phyloP scores from a whole-genome alignment of 2,888 invertebrate species.

The Melinopterus prodromus region DNA sequence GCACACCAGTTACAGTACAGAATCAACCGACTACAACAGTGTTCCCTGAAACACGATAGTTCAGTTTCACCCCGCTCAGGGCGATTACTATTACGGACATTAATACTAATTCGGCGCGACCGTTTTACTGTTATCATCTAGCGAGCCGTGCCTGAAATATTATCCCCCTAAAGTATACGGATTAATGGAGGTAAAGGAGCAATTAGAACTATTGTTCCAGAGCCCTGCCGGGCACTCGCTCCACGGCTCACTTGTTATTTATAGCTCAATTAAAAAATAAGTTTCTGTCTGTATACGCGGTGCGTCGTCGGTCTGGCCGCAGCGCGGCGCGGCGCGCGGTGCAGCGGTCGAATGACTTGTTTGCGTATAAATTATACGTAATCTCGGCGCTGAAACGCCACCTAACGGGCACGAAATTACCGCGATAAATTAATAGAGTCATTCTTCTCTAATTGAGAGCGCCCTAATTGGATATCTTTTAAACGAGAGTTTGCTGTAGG shows the following conservation, averaged over 20 bases:
- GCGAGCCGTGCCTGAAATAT: conserved; percentile 18
- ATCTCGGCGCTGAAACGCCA: conserved; percentile 37
- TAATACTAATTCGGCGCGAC: conserved; percentile 23
- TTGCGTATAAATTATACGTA: conserved; percentile 41
- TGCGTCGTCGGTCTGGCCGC: background rate
- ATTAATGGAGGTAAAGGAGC: conserved; percentile 24
- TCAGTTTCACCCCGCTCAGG: background rate
- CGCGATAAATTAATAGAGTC: background rate
- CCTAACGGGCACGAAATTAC: conserved; percentile 39
- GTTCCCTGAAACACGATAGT: background rate
- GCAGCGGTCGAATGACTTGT: conserved; percentile 35
- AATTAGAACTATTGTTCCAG: conserved; percentile 25
- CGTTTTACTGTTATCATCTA: conserved; percentile 18
- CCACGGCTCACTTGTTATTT: conserved; percentile 28
- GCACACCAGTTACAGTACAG: too few species aligned
- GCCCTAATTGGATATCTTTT: background rate
- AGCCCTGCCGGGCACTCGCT: conserved; percentile 5
- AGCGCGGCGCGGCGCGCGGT: too few species aligned
- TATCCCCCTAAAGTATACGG: conserved; percentile 24
- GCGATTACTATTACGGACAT: conserved; percentile 12
- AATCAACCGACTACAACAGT: background rate
- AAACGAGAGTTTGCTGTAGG: background rate
- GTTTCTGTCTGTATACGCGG: conserved; percentile 30
- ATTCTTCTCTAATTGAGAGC: background rate
- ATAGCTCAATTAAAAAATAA: conserved; percentile 36